Evolutionary conservation across 2,113 vertebrate species (phyloP).

Genomic region (Copsychus sechellarum): DNA sequence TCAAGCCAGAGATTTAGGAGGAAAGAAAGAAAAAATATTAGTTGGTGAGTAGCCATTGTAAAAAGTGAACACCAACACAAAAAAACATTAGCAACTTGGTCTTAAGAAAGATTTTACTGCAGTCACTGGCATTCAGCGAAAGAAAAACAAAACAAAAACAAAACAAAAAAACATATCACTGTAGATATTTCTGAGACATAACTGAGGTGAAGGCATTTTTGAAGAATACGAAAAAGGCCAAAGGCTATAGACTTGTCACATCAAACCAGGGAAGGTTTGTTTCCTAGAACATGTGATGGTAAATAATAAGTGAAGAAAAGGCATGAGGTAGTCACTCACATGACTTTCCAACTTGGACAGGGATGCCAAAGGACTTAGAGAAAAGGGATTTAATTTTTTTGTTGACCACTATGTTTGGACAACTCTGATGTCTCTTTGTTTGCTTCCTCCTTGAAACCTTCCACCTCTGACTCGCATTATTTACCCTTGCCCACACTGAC

Average conservation of each 20-base stretch:
- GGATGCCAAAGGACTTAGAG: background rate
- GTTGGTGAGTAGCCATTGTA: background rate
- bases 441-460: background rate
- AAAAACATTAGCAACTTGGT: background rate
- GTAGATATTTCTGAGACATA: background rate
- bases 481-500: background rate
- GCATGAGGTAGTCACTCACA: background rate
- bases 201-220: background rate
- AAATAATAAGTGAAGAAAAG: background rate
- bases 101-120: background rate
- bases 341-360: background rate
- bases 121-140: background rate
- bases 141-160: background rate
- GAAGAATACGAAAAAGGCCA: background rate
- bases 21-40: background rate
- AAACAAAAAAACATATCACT: background rate
- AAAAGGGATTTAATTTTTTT: background rate
- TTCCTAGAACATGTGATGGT: background rate
- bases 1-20: background rate
- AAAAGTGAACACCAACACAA: background rate
- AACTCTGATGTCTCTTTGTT: background rate
- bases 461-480: background rate
- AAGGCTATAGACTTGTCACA: background rate
- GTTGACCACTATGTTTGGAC: background rate
- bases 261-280: background rate